Conservation (phyloP, 2,113 vertebrate species). For the Irena cyanogastra region DNA sequence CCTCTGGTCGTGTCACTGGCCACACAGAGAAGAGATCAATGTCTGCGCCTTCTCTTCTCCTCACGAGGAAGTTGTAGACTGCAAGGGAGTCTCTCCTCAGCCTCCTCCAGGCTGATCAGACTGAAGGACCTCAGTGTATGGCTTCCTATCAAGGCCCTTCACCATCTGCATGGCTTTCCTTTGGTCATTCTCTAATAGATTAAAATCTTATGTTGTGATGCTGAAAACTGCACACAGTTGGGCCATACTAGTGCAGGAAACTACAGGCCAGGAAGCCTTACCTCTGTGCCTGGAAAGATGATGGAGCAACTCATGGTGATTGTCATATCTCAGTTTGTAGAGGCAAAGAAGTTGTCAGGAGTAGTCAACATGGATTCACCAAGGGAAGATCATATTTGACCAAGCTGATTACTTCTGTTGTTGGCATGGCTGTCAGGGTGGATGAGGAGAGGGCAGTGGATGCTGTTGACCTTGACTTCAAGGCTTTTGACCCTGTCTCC, state of each 20-base stretch:
- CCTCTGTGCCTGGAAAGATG: background rate
- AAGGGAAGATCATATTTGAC: background rate
- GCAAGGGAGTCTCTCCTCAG: background rate
- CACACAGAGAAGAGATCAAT: background rate
- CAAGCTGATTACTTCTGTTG: background rate
- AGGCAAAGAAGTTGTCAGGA: background rate
- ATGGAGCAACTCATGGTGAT: background rate
- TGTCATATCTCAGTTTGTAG: background rate
- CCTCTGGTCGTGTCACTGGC: background rate
- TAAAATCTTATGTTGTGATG: accelerated
- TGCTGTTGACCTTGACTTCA: background rate
- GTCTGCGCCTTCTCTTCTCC: background rate
- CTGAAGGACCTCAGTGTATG: accelerated
- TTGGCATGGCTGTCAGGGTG: background rate
- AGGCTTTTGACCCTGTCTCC: background rate
- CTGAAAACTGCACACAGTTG: no score
- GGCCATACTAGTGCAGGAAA: background rate
- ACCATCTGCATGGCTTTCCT: background rate
- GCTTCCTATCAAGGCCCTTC: no score
- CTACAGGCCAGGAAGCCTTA: background rate
- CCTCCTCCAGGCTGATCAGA: background rate
- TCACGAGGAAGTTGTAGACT: accelerated
- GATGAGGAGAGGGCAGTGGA: background rate
- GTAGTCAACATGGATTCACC: background rate
- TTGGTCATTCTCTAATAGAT: background rate